These are phyloP conservation scores for Micrasema minimum DNA, from an alignment of 1,140 invertebrate genomes.

Conservation along the genomic window DNA sequence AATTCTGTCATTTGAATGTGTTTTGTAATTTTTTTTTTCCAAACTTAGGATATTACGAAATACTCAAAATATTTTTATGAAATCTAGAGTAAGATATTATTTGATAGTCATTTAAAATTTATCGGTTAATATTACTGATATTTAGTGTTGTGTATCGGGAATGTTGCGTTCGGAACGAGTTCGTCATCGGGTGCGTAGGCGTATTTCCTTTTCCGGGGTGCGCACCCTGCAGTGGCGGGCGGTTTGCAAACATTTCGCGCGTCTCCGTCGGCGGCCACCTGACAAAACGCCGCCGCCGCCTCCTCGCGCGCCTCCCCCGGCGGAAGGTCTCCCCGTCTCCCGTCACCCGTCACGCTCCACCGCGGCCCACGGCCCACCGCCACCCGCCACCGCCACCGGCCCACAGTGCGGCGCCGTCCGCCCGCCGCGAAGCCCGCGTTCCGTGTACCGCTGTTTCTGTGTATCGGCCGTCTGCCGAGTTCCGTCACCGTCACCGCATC, in stretches of 20 bases:
- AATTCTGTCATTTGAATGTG: no score
- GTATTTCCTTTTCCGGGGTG: no score
- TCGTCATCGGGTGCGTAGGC: no score
- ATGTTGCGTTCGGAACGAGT: no score
- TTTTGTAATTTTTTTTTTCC: no score
- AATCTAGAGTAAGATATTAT: no score
- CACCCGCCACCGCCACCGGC: slow-evolving; percentile 1
- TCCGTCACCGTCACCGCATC: neutral
- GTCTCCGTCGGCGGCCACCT: slow-evolving; percentile 34
- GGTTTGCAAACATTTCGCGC: slow-evolving; percentile 40
- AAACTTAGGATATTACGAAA: no score
- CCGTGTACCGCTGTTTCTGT: neutral
- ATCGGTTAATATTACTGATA: no score
- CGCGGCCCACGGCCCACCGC: neutral
- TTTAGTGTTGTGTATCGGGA: no score
- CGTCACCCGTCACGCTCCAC: slow-evolving; percentile 1
- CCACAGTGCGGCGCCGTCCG: slow-evolving; percentile 35
- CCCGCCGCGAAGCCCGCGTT: slow-evolving; percentile 28
- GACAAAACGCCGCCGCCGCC: slow-evolving; percentile 34
- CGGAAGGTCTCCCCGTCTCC: slow-evolving; percentile 1
- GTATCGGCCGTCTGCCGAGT: neutral
- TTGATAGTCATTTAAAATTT: no score
- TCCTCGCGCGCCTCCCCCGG: slow-evolving; percentile 13
- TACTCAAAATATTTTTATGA: no score
- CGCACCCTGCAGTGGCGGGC: slow-evolving; percentile 23